phyloP scores from a whole-genome alignment of 2,113 vertebrate species.

The Hyaena hyaena region DNA sequence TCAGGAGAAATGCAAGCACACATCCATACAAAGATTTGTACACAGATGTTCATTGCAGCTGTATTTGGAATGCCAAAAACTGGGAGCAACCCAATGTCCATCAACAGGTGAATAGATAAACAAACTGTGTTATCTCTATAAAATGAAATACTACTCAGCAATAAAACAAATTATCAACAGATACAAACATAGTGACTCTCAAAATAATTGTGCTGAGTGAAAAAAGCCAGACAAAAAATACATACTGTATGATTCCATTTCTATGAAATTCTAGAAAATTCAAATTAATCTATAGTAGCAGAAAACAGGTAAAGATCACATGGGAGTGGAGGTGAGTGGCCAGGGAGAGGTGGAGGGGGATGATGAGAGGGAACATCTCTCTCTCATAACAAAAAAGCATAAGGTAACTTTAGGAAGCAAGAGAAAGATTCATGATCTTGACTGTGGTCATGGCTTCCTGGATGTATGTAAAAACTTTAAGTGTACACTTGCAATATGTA shows the following conservation, averaged over 20 bases:
- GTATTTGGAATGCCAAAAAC: neutral
- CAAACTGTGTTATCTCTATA: neutral
- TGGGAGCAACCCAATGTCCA: neutral
- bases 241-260: neutral
- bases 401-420: neutral
- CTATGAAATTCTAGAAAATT: neutral
- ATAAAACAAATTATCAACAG: neutral
- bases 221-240: neutral
- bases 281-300: neutral
- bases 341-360: neutral
- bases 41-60: neutral
- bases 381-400: neutral
- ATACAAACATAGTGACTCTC: neutral
- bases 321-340: neutral
- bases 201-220: neutral
- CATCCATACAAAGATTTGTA: neutral
- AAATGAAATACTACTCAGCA: neutral
- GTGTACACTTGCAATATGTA: neutral
- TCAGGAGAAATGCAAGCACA: neutral
- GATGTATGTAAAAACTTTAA: neutral
- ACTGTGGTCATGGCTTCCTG: neutral
- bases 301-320: neutral
- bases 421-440: neutral
- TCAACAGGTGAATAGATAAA: neutral
- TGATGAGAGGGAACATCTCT: neutral